Base-by-base conservation (phyloP, 2,113 vertebrate genomes). In the Paratilapia polleni region DNA sequence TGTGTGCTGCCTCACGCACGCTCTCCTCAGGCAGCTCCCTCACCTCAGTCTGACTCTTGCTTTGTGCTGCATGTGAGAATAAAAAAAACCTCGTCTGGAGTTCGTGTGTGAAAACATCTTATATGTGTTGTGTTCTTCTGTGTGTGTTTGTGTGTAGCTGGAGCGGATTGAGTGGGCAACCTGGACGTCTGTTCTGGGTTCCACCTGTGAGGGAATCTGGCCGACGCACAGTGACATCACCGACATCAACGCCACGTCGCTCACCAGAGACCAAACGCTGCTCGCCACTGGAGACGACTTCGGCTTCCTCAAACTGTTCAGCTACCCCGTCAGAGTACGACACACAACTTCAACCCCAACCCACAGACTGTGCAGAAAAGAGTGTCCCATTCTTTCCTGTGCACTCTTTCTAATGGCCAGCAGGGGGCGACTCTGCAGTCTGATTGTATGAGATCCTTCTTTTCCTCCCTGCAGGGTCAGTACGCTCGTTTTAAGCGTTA, bases 301-400 rank as follows among this genome's bases (percentile, higher is more conserved):
- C 1, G 98, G 98, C n/a, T 99, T 99, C 82, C 96, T 99, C 78
- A 99, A 99, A 90, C 97, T 99, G 43, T 99, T 99, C 87, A 94
- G 96, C 15, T 98, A 97, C 80, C 98, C 98, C 0, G 97, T 97
- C 78, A 97, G 97, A 96, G 98, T 99, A 96, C 91, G 89, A 68
- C 38, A 60, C 75, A 52, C 61, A 49, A 54, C 26, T 15, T 20
- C 38, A 22, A 4, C 61, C 6, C 22, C 63, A 2, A 17, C 76
- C 22, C 60, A 22, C 56, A 59, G 8, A 8, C 60, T 1, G 38
- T 0, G 14, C 11, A 78, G 34, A 62, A 13, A 24, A 68, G 0
- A 9, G n/a, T 43, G 11, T 43, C 41, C 12, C 41, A 43, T 43
- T 43, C 14, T 5, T 49, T 49, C 47, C 15, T 14, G 10, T 68